Conservation (phyloP, 2,888 invertebrate genomes). For the Andrena flavipes region DNA sequence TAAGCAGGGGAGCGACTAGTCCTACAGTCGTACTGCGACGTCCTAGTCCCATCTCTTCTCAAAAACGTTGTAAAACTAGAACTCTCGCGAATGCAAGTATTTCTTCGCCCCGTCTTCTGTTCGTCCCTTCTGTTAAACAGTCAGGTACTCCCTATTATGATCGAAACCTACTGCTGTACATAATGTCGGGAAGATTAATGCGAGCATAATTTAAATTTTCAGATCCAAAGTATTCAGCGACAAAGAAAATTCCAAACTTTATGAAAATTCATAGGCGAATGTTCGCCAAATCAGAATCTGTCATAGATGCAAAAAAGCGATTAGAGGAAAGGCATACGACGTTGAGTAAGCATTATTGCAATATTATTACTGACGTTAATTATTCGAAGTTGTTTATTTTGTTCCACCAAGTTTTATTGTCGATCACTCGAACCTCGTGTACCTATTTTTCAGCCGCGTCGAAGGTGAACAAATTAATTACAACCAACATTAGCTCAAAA, state of each 20-base stretch:
- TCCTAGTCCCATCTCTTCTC: too few species aligned
- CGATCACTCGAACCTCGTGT: background rate
- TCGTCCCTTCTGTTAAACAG: constrained; percentile 9
- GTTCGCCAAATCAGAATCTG: constrained; percentile 89
- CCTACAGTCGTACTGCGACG: background rate
- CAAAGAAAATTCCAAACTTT: constrained; percentile 89
- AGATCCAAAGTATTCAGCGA: constrained; percentile 70
- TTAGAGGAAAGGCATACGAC: constrained; percentile 73
- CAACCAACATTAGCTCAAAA: background rate
- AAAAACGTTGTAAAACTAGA: background rate
- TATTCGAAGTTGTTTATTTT: background rate
- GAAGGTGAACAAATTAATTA: background rate
- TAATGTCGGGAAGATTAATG: background rate
- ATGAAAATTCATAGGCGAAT: constrained; percentile 88
- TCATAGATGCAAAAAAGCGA: constrained; percentile 85
- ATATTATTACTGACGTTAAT: background rate
- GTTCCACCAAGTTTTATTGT: background rate
- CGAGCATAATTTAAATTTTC: constrained; percentile 2
- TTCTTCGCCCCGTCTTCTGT: background rate
- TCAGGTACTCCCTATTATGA: constrained; percentile 3
- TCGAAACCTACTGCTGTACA: background rate
- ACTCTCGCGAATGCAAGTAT: background rate
- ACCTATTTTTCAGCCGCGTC: constrained; percentile 37
- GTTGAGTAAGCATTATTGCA: constrained; percentile 61
- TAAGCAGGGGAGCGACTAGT: background rate